Conservation (phyloP, 1,140 invertebrate species). For the Cotesia chilonis region DNA sequence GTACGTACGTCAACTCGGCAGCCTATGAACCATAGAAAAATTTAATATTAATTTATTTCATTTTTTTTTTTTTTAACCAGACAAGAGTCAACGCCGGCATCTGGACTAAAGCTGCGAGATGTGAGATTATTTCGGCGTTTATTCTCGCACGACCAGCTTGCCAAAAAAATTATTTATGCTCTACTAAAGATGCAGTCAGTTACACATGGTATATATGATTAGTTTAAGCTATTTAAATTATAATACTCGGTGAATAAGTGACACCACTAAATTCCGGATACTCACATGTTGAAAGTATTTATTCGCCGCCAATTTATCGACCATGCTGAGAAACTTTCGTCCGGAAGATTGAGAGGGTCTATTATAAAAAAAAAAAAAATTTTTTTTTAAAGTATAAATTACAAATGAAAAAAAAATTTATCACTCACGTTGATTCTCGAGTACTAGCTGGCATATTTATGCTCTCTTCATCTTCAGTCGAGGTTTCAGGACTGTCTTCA, state of each 20-base stretch:
- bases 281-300: slow-evolving; percentile 86
- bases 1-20: slow-evolving; percentile 79
- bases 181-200: slow-evolving; percentile 12
- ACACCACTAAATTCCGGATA: slow-evolving; percentile 29
- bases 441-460: slow-evolving; percentile 46
- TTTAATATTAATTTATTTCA: background rate
- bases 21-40: slow-evolving; percentile 59
- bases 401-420: background rate
- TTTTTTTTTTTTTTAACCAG: background rate
- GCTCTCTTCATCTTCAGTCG: slow-evolving; percentile 80
- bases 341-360: slow-evolving; percentile 67
- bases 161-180: slow-evolving; percentile 2
- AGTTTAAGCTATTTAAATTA: slow-evolving; percentile 25
- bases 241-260: slow-evolving; percentile 24
- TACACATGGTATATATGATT: background rate
- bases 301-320: slow-evolving; percentile 89
- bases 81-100: slow-evolving; percentile 22
- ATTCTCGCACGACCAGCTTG: slow-evolving; percentile 32
- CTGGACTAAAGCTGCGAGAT: slow-evolving; percentile 39
- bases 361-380: slow-evolving; percentile 39
- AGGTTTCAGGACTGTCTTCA: slow-evolving; percentile 92
- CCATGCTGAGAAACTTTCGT: slow-evolving; percentile 83
- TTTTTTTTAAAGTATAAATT: slow-evolving; percentile 3
- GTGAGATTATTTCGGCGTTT: slow-evolving; percentile 26
- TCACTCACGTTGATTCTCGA: slow-evolving; percentile 57